A percentile compares a stretch with the other conserved stretches of the same genome.
Evolutionary conservation across 1,140 invertebrate species (phyloP).

Genomic region (Apis dorsata): DNA sequence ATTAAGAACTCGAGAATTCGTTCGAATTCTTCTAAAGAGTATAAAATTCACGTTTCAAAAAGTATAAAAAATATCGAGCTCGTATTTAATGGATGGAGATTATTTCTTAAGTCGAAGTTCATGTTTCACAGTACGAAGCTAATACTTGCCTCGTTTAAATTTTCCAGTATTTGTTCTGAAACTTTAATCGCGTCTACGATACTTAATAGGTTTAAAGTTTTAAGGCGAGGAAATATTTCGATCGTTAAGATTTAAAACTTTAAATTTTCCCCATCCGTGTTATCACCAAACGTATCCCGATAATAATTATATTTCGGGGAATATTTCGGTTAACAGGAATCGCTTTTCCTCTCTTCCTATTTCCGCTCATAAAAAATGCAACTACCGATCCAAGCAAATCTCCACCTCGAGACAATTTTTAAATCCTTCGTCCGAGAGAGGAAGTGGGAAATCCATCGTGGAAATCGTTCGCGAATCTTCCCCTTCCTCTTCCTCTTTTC

Average conservation of each 20-base stretch:
- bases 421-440: not conserved
- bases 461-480: conserved; percentile 1
- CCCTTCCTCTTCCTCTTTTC: not conserved
- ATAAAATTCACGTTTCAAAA: too few species aligned
- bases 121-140: too few species aligned
- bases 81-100: too few species aligned
- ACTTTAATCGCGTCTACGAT: too few species aligned
- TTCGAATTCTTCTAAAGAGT: too few species aligned
- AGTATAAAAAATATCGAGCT: too few species aligned
- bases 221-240: not conserved
- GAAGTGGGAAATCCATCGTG: not conserved
- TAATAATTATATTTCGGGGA: not conserved
- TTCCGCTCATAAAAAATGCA: conserved; percentile 4
- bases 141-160: not conserved
- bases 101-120: too few species aligned
- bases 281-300: not conserved
- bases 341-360: not conserved
- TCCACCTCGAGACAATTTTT: conserved; percentile 6
- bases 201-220: too few species aligned
- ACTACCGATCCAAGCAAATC: not conserved
- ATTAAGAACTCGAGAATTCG: not conserved
- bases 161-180: not conserved
- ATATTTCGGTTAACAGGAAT: not conserved
- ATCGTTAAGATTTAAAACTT: not conserved
- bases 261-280: not conserved